A percentile compares a stretch with the other conserved stretches of the same genome.
Evolutionary conservation across 2,113 vertebrate genomes (phyloP).

Genomic region (Neotragus pygmaeus): DNA sequence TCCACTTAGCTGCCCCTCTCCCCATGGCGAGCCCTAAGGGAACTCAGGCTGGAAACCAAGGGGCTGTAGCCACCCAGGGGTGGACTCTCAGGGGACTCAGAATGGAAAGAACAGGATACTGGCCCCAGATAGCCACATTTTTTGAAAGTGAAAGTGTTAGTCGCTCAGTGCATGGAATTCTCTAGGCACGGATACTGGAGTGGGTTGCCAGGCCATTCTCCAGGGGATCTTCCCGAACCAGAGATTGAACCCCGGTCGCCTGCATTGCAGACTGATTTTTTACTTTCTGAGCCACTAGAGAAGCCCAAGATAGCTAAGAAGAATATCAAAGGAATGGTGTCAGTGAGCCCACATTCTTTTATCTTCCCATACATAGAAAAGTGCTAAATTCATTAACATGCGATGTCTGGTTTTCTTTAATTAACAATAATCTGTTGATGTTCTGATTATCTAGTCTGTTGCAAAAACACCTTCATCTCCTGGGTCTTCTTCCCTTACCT

Average conservation of each 20-base stretch:
- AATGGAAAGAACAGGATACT: not conserved
- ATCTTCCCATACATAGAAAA: not conserved
- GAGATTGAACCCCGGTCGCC: rapidly evolving
- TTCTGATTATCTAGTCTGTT: not conserved
- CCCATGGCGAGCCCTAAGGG: not conserved
- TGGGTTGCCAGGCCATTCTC: not conserved
- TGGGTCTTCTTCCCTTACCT: not conserved
- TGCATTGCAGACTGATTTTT: not conserved
- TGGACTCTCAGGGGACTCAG: not conserved
- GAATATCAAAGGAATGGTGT: not conserved
- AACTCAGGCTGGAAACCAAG: not conserved
- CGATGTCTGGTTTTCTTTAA: not conserved
- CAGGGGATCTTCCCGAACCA: not conserved
- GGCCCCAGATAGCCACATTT: not conserved
- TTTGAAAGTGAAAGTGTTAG: not conserved
- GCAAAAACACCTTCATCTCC: not conserved
- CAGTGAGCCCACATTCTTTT: not conserved
- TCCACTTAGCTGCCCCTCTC: not conserved
- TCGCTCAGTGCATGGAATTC: not conserved
- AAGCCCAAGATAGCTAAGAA: not conserved
- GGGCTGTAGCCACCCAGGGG: not conserved
- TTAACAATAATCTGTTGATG: not conserved
- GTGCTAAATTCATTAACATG: not conserved
- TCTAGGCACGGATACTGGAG: rapidly evolving
- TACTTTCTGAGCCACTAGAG: not conserved